A percentile compares a stretch with the other conserved stretches of the same genome.
phyloP scores from a whole-genome alignment of 2,113 vertebrate species.

The Talpa occidentalis region DNA sequence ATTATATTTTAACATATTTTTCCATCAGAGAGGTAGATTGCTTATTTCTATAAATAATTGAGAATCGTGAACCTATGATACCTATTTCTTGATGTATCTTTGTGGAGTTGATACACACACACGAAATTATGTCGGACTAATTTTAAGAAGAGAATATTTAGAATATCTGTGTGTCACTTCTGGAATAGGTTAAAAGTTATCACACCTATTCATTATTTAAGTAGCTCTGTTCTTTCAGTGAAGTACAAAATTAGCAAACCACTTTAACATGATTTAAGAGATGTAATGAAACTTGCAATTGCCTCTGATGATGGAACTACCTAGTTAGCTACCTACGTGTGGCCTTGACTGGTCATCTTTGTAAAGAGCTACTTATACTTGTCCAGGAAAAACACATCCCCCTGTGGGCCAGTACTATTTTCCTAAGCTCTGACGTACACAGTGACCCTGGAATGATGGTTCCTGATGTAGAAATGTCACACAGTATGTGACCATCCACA shows the following conservation, averaged over 20 bases:
- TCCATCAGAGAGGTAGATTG: not conserved
- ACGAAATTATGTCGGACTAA: not conserved
- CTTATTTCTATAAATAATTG: not conserved
- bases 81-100: not conserved
- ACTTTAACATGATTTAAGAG: slow-evolving; percentile 62
- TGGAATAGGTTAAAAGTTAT: not conserved
- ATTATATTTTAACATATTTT: not conserved
- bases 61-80: not conserved
- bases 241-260: slow-evolving; percentile 51
- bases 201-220: slow-evolving; percentile 53
- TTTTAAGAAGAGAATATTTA: not conserved
- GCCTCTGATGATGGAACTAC: slow-evolving; percentile 42
- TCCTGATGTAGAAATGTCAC: not conserved
- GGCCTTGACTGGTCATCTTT: not conserved
- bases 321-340: not conserved
- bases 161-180: not conserved
- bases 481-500: fast-evolving
- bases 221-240: slow-evolving; percentile 43
- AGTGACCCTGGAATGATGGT: not conserved
- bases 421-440: fast-evolving
- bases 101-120: not conserved
- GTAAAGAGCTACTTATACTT: not conserved
- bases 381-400: not conserved
- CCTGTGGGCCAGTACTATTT: not conserved
- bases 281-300: slow-evolving; percentile 37